Percentiles rank a stretch among this genome's conserved stretches.
These are phyloP conservation scores for Delichon dasypus DNA, from an alignment of 2,797 vertebrate genomes.

Conservation along the genomic window DNA sequence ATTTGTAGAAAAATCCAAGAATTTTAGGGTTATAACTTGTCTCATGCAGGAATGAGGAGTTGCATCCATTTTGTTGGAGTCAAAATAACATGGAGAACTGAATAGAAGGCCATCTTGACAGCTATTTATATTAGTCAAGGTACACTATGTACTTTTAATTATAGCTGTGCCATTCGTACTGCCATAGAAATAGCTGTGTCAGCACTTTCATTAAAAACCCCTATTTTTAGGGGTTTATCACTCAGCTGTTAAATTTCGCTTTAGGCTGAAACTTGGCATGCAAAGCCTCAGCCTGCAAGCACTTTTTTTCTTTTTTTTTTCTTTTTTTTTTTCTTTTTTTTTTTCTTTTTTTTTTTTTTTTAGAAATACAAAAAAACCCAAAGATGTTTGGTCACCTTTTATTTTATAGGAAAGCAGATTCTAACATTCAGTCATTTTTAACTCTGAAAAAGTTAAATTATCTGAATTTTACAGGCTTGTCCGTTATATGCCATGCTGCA, in stretches of 20 bases:
- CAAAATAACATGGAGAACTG: background rate
- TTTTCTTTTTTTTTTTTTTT: background rate
- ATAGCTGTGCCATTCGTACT: background rate
- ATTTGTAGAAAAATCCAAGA: constrained; percentile 1
- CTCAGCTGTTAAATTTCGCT: constrained; percentile 54
- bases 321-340: background rate
- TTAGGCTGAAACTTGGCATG: constrained; percentile 60
- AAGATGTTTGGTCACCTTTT: constrained; percentile 27
- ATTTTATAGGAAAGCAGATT: constrained; percentile 32
- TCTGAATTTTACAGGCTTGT: constrained; percentile 25
- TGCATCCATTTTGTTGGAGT: background rate
- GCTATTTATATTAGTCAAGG: constrained; percentile 49
- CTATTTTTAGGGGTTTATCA: constrained; percentile 68
- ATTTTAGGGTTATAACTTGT: background rate
- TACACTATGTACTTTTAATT: constrained; percentile 38
- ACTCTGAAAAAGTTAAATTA: constrained; percentile 31
- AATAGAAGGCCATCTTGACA: background rate
- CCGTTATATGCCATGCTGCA: constrained; percentile 20
- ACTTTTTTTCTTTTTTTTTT: background rate
- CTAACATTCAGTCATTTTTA: constrained; percentile 27
- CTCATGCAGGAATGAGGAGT: background rate
- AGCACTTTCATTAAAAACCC: constrained; percentile 52
- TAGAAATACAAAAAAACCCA: background rate
- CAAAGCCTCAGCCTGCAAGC: constrained; percentile 30
- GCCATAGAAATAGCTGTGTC: constrained; percentile 33